Percentiles rank a stretch among this genome's conserved stretches.
These are phyloP conservation scores for Gallinago jamesoni DNA, from an alignment of 2,113 vertebrate genomes.

Conservation along the genomic window DNA sequence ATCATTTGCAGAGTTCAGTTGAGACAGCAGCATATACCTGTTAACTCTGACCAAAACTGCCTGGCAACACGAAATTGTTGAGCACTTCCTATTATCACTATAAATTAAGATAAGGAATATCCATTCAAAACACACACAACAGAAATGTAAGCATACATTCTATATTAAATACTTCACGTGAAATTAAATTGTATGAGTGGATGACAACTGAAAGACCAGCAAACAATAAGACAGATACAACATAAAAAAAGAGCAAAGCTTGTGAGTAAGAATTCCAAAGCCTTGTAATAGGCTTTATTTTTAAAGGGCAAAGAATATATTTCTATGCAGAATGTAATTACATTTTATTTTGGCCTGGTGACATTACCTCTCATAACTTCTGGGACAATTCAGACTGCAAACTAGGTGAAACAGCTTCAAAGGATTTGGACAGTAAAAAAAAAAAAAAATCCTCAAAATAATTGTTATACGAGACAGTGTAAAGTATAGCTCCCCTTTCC, in stretches of 20 bases:
- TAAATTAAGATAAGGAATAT: neutral
- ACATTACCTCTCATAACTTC: neutral
- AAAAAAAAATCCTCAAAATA: neutral
- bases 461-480: neutral
- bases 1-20: neutral
- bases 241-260: neutral
- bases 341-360: neutral
- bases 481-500: neutral
- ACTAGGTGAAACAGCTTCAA: neutral
- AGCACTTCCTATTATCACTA: neutral
- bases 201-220: neutral
- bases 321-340: neutral
- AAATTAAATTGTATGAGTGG: neutral
- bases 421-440: neutral
- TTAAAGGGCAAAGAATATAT: neutral
- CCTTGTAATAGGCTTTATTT: neutral
- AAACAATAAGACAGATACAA: neutral
- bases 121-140: neutral
- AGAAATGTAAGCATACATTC: neutral
- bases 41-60: neutral
- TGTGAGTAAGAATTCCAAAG: neutral
- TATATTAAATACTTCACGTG: neutral
- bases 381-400: neutral
- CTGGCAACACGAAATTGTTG: neutral
- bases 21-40: neutral